A percentile compares a stretch with the other conserved stretches of the same genome.
phyloP scores from a whole-genome alignment of 2,797 vertebrate species.

The Xerus rutilus region DNA sequence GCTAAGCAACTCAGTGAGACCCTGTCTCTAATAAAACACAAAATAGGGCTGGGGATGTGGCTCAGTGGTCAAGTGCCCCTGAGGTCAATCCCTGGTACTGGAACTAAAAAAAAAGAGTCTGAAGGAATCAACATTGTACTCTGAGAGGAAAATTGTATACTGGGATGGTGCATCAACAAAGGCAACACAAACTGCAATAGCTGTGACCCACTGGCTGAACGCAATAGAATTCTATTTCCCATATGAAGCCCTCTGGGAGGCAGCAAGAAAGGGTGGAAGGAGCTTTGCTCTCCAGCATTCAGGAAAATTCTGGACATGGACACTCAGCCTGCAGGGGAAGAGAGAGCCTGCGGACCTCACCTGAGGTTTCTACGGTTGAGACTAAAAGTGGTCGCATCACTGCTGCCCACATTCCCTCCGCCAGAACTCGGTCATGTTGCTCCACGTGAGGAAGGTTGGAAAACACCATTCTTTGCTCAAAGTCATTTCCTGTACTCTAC shows the following conservation, averaged over 20 bases:
- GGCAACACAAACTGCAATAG: neutral
- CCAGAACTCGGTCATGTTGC: neutral
- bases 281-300: neutral
- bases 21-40: no score
- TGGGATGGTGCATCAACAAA: neutral
- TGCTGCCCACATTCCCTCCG: neutral
- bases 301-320: neutral
- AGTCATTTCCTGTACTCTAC: neutral
- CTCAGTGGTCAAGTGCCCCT: no score
- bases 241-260: fast-evolving
- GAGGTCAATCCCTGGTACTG: no score
- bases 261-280: neutral
- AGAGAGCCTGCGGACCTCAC: neutral
- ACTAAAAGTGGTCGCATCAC: neutral
- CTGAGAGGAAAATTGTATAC: neutral
- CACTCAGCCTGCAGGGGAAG: neutral
- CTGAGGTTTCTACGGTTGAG: neutral
- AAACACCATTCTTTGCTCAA: neutral
- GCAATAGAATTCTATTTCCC: neutral
- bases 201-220: neutral
- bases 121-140: conserved; percentile 16
- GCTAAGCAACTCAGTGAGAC: no score
- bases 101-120: neutral
- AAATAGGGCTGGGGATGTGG: no score
- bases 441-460: neutral